Evolutionary conservation across 2,888 invertebrate genomes (phyloP), one percentile per base, ranked within the genome.

Genomic region (Eupithecia insigniata): DNA sequence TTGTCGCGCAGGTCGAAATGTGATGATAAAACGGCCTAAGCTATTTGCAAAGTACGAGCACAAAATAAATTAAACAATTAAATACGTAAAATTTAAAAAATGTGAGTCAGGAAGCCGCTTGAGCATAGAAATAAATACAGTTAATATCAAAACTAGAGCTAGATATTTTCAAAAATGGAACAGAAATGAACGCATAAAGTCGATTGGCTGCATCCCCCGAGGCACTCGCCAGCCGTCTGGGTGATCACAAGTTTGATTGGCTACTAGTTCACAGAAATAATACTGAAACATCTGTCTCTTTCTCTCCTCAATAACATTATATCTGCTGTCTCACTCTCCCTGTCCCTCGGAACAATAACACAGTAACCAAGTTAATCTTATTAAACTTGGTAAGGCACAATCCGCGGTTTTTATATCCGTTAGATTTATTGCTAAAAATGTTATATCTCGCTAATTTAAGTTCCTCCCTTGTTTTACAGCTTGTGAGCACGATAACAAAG

Each of bases 361-460:
- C 61, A 61, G 61, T 61, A 32, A 60, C 62, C 22, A 34, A 64
- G 64, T 64, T 64, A 64, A 64, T 64, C 64, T 64, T 64, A 64
- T 64, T 36, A 64, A 64, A 64, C 34, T 64, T 64, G 36, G 64
- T 22, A 36, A 14, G 30, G 30, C 30, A 60, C 28, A 60, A 30
- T 60, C 22, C 36, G 36, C 36, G 26, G 32, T 64, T 64, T 64
- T 64, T 34, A 60, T 18, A 30, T 30, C 36, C 14, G 36, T 64
- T 22, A 39, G 64, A 64, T 64, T 64, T 64, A 64, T 64, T 34
- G 36, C 64, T 34, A 64, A 64, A 62, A 64, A 64, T 64, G 64
- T 64, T 36, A 64, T 64, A 64, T 36, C 64, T 34, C 36, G 64
- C 34, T 64, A 36, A 34, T 64, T 64, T 36, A 36, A 64, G 34